Evolutionary conservation across 1,140 invertebrate species (phyloP).

Genomic region (Drosophila sucinea): DNA sequence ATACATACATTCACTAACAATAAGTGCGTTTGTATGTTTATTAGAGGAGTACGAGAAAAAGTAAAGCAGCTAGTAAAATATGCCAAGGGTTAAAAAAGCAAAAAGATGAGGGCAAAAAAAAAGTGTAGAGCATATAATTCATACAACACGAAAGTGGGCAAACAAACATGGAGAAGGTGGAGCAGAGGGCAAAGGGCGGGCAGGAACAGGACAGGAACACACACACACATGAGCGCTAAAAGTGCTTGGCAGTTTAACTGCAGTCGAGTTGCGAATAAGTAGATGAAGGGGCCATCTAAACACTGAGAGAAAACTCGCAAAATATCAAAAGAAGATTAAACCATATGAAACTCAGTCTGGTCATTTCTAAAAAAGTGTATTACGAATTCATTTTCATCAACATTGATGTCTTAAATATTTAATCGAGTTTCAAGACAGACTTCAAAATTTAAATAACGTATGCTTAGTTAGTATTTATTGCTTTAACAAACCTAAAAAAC

Average conservation of each 20-base stretch:
- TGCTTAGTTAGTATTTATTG: too few relatives aligned
- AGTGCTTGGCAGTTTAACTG: constrained; percentile 48
- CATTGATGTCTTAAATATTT: too few relatives aligned
- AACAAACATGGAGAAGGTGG: constrained; percentile 46
- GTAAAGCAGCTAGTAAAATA: constrained; percentile 79
- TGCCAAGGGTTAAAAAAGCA: constrained; percentile 70
- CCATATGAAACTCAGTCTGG: too few relatives aligned
- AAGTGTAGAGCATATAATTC: constrained; percentile 76
- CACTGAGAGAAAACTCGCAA: constrained; percentile 36
- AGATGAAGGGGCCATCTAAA: constrained; percentile 26
- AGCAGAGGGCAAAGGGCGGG: not conserved
- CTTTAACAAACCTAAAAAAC: too few relatives aligned
- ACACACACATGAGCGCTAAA: constrained; percentile 35
- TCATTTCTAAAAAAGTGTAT: too few relatives aligned
- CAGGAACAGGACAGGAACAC: constrained; percentile 7
- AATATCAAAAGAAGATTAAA: not conserved
- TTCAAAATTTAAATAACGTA: too few relatives aligned
- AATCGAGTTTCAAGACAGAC: too few relatives aligned
- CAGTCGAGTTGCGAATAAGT: constrained; percentile 53
- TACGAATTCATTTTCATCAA: too few relatives aligned
- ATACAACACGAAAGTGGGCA: constrained; percentile 62
- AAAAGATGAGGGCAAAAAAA: not conserved
- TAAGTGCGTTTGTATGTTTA: constrained; percentile 79
- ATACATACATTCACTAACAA: constrained; percentile 17
- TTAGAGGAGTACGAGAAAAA: constrained; percentile 60